Percentiles rank a stretch among this genome's conserved stretches.
Evolutionary conservation across 2,797 vertebrate species (phyloP).

Genomic region (Xenops minutus): DNA sequence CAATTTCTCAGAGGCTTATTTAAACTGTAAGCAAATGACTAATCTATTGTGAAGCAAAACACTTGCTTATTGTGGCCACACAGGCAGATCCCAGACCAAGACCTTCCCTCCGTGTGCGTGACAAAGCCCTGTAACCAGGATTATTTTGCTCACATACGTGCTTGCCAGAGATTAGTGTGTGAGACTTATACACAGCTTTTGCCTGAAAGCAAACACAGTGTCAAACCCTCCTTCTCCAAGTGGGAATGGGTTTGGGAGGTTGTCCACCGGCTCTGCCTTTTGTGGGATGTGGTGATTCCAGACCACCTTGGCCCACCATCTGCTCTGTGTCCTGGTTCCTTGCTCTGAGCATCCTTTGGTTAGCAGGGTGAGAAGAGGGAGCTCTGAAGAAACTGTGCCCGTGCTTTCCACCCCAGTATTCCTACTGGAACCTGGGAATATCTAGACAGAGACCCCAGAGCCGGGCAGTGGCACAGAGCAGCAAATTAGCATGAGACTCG

Average conservation of each 20-base stretch:
- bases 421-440: neutral
- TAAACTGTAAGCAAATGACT: conserved; percentile 20
- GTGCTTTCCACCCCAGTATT: neutral
- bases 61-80: neutral
- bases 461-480: neutral
- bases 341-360: neutral
- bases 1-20: neutral
- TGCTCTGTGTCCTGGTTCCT: neutral
- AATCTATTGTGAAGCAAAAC: neutral
- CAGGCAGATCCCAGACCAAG: neutral
- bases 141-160: neutral
- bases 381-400: neutral
- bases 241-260: neutral
- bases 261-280: neutral
- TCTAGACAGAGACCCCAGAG: neutral
- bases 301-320: neutral
- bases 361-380: neutral
- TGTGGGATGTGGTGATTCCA: neutral
- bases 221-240: neutral
- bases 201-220: neutral
- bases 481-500: neutral
- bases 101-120: accelerated
- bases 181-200: neutral
- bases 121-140: accelerated
- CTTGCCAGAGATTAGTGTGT: neutral